A percentile compares a stretch with the other conserved stretches of the same genome.
These are phyloP conservation scores for Spodoptera litura DNA, from an alignment of 1,140 invertebrate genomes.

Conservation along the genomic window DNA sequence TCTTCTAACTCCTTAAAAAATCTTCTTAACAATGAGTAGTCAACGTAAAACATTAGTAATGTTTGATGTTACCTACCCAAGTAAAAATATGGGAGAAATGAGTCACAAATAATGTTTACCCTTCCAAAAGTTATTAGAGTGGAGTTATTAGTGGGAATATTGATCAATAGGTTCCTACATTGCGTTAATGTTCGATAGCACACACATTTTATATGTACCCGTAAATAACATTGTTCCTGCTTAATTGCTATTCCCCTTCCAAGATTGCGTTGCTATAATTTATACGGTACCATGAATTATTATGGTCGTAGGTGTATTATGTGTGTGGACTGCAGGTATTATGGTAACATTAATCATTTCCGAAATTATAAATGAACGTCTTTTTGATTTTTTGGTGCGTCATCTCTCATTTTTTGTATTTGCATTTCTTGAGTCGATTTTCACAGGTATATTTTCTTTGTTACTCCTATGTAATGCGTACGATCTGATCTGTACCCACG, in stretches of 20 bases:
- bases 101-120: not conserved
- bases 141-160: slow-evolving; percentile 4
- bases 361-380: slow-evolving; percentile 13
- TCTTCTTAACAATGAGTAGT: too few species aligned
- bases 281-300: slow-evolving; percentile 66
- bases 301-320: slow-evolving; percentile 53
- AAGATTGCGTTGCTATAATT: slow-evolving; percentile 70
- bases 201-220: slow-evolving; percentile 60
- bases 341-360: slow-evolving; percentile 29
- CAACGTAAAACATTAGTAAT: too few species aligned
- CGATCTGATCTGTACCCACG: too few species aligned
- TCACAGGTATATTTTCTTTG: too few species aligned
- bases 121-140: not conserved
- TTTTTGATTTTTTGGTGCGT: not conserved
- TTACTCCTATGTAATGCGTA: too few species aligned
- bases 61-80: too few species aligned
- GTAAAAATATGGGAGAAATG: too few species aligned
- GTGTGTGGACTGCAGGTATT: slow-evolving; percentile 52
- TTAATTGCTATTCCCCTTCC: slow-evolving; percentile 70
- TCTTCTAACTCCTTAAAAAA: too few species aligned
- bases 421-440: too few species aligned
- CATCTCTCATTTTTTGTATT: too few species aligned
- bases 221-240: slow-evolving; percentile 64
- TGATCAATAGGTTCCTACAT: slow-evolving; percentile 11
- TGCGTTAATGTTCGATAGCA: slow-evolving; percentile 47